Conservation (phyloP, 2,888 invertebrate species). For the Dynastes grantii region DNA sequence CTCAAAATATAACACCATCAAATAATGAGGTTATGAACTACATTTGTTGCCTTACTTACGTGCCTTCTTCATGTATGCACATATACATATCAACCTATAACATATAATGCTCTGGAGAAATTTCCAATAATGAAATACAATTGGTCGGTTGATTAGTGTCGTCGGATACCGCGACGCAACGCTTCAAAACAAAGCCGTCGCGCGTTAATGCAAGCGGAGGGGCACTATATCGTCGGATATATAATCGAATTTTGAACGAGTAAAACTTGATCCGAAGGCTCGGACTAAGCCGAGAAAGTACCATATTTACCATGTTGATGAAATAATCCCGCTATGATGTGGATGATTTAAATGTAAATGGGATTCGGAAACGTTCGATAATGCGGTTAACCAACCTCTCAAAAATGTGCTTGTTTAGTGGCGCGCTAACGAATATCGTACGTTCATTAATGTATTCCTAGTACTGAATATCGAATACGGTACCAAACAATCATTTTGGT, state of each 20-base stretch:
- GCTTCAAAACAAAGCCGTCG: constrained; percentile 7
- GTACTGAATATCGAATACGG: too few species aligned
- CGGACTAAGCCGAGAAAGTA: neutral
- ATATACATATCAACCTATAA: neutral
- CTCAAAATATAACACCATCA: too few species aligned
- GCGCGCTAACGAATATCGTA: too few species aligned
- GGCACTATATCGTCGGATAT: neutral
- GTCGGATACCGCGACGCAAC: neutral
- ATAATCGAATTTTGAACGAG: constrained; percentile 29
- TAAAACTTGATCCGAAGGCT: neutral
- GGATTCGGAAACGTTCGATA: constrained; percentile 25
- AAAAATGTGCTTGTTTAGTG: neutral
- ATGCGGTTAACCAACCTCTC: constrained; percentile 27
- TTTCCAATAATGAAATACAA: constrained; percentile 41
- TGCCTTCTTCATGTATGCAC: neutral
- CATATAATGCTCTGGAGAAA: constrained; percentile 1
- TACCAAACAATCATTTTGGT: too few species aligned
- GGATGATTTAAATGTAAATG: constrained; percentile 40
- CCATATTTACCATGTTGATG: constrained; percentile 43
- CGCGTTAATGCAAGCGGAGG: neutral
- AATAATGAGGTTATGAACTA: too few species aligned
- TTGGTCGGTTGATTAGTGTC: constrained; percentile 25
- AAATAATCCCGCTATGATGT: constrained; percentile 32
- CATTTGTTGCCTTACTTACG: neutral
- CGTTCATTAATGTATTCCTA: too few species aligned